Conservation (phyloP, 2,113 vertebrate genomes). For the Apteryx mantelli region DNA sequence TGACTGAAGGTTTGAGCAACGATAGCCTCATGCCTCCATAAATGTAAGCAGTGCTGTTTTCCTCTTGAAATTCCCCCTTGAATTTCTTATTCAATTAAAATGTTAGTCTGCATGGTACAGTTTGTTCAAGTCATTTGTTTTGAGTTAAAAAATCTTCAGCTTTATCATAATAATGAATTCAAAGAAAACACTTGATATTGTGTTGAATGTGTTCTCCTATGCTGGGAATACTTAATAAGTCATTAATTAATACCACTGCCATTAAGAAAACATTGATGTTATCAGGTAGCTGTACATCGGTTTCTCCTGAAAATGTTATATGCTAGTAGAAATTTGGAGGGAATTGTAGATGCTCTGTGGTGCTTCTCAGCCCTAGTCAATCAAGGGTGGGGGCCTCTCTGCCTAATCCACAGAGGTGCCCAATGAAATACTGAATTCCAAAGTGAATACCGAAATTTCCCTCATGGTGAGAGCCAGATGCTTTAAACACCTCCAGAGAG, state of each 20-base stretch:
- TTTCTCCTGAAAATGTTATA: neutral
- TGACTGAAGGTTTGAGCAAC: neutral
- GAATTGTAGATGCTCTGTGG: neutral
- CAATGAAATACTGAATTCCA: neutral
- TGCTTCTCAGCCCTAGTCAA: neutral
- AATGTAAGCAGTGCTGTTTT: neutral
- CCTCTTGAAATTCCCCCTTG: neutral
- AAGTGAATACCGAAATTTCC: neutral
- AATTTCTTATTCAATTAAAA: slow-evolving; percentile 24
- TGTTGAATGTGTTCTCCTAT: neutral
- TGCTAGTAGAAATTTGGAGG: neutral
- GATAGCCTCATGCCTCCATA: neutral
- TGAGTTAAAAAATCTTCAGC: slow-evolving; percentile 31
- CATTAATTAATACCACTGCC: slow-evolving; percentile 26
- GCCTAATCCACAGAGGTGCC: neutral
- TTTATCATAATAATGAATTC: slow-evolving; percentile 54
- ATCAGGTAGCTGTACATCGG: fast-evolving
- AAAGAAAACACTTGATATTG: slow-evolving; percentile 24
- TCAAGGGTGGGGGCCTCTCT: neutral
- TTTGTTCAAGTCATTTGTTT: slow-evolving; percentile 43
- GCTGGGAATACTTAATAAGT: slow-evolving; percentile 15
- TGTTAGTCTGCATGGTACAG: neutral
- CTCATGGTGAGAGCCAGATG: neutral
- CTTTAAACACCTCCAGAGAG: neutral
- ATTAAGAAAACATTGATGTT: slow-evolving; percentile 3